Percentiles rank a stretch among this genome's conserved stretches.
These are phyloP conservation scores for Rotaria macrura DNA, from an alignment of 2,888 invertebrate genomes.

Conservation along the genomic window DNA sequence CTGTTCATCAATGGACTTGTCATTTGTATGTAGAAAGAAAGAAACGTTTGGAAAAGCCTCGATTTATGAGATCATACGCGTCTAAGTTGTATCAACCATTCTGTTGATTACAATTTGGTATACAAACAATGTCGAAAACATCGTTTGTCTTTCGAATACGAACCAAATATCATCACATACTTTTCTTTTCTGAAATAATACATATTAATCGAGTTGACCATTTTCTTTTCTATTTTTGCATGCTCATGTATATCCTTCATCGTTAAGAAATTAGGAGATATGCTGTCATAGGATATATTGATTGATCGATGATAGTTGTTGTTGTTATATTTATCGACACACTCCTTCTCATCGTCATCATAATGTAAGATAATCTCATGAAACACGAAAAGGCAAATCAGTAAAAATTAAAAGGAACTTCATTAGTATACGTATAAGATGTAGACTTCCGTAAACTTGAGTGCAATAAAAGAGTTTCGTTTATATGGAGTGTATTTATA, in stretches of 20 bases:
- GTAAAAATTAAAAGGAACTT: not conserved
- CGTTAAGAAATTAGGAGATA: not conserved
- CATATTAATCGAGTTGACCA: not conserved
- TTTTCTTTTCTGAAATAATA: not conserved
- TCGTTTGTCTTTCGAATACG: not conserved
- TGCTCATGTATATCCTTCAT: not conserved
- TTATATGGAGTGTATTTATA: too few species aligned
- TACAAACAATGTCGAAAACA: not conserved
- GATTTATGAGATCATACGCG: not conserved
- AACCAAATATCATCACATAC: not conserved
- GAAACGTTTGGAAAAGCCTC: not conserved
- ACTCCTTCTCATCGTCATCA: not conserved
- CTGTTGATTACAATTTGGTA: not conserved
- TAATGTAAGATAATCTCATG: not conserved
- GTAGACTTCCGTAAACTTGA: not conserved
- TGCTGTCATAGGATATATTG: not conserved
- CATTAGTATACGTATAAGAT: not conserved
- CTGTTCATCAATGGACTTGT: not conserved
- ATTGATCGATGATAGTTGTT: not conserved
- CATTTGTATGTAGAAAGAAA: not conserved
- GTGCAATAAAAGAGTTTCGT: not conserved
- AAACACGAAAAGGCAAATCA: not conserved
- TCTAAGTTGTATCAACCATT: not conserved
- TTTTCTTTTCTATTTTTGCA: not conserved
- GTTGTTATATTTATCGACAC: not conserved